Evolutionary conservation across 2,113 vertebrate species (phyloP), one percentile per base, ranked within the genome.

Genomic region (Halichoeres trimaculatus): DNA sequence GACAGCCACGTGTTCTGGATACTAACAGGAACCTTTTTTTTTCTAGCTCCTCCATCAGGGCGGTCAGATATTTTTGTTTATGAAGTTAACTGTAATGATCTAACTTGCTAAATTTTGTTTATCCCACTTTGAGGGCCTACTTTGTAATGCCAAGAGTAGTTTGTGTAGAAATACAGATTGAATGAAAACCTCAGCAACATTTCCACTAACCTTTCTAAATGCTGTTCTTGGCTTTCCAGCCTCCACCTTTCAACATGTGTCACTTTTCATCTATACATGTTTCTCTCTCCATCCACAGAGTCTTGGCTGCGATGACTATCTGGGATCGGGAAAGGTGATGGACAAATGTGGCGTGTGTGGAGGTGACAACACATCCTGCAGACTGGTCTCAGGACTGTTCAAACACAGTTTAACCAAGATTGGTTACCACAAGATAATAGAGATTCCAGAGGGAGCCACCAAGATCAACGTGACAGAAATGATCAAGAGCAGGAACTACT

Each of bases 391-490:
- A 0, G 98, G 97, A 19, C 89, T 98, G 79, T 99, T 97, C 85
- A 96, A 95, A 81, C 96, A 97, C 41, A 95, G 94, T 4, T 87
- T 98, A 71, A 90, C 95, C 74, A 97, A 95, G 73, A 93, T 99
- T 30, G 97, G 97, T 85, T 99, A 99, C 87, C 97, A 99, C 90
- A 97, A 97, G 68, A 95, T 99, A 20, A 92, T 98, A 26, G 98
- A 99, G 93, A 99, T 99, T 73, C 98, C 98, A n/a, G 95, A 96
- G 84, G 97, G 98, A 80, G 97, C 97, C 83, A 98, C 94, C 55
- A 98, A 96, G 90, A 99, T 99, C 94, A 99, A 99, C 90, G 87
- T 99, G 58, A 99, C 97, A 0, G 98, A 99, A 92, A 97, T 97
- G 96, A 63, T 95, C 75, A 99, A 99, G 94, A 99, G 97, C 91